Conservation (phyloP, 2,113 vertebrate genomes). For the Stictonetta naevosa region DNA sequence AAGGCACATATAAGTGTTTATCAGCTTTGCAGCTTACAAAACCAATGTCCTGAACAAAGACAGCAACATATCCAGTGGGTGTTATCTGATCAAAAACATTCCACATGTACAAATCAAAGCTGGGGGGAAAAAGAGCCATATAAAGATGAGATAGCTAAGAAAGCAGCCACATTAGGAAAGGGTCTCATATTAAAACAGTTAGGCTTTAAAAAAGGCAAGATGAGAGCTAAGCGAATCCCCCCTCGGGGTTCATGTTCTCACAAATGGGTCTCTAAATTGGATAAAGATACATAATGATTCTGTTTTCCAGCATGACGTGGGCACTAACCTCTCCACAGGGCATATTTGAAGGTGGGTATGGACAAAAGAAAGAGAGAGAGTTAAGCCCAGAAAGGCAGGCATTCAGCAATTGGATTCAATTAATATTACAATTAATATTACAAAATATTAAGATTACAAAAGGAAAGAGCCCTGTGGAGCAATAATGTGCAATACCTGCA, state of each 20-base stretch:
- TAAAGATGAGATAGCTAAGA: constrained; percentile 38
- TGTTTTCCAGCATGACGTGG: constrained; percentile 26
- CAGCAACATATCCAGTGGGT: constrained; percentile 37
- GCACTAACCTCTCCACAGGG: background rate
- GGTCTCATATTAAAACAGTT: constrained; percentile 18
- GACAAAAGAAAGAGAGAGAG: background rate
- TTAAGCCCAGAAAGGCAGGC: background rate
- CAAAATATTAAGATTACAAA: background rate
- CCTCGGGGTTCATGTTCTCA: background rate
- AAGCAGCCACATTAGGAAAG: constrained; percentile 18
- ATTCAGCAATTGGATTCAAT: background rate
- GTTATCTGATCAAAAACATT: constrained; percentile 66
- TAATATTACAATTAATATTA: background rate
- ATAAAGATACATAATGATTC: constrained; percentile 25
- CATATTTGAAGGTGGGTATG: background rate
- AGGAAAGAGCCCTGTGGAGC: background rate
- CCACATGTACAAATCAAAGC: constrained; percentile 48
- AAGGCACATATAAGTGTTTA: constrained; percentile 55
- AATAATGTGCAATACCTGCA: background rate
- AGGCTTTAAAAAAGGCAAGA: constrained; percentile 33
- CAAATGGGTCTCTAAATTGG: constrained; percentile 2
- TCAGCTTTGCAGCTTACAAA: constrained; percentile 56
- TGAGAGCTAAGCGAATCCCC: background rate
- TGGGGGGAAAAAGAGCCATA: background rate
- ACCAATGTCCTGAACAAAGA: constrained; percentile 57